Evolutionary conservation across 2,888 invertebrate species (phyloP).

Genomic region (Colostygia pectinataria): DNA sequence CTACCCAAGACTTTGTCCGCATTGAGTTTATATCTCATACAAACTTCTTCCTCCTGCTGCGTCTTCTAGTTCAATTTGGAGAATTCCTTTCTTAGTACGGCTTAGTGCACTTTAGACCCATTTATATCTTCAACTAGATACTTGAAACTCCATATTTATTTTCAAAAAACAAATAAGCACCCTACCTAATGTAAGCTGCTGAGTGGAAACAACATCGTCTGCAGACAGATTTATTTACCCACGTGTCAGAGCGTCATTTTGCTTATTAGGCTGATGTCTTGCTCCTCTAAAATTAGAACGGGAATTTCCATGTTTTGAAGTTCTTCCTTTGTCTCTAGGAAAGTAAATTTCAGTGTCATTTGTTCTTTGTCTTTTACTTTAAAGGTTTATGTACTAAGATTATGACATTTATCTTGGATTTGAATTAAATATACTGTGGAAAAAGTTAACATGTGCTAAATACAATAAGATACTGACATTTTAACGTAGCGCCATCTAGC

Average conservation of each 20-base stretch:
- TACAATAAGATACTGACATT: no score
- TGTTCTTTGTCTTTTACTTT: no score
- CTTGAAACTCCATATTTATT: slow-evolving; percentile 7
- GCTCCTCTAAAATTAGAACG: slow-evolving; percentile 11
- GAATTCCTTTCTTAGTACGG: no score
- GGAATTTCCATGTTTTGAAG: background rate
- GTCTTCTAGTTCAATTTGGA: no score
- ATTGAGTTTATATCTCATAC: no score
- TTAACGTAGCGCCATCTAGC: no score
- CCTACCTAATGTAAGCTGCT: slow-evolving; percentile 20
- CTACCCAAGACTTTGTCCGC: no score
- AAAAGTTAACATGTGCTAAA: no score
- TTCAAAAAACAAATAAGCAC: slow-evolving; percentile 7
- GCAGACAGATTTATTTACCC: slow-evolving; percentile 25
- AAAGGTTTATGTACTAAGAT: no score
- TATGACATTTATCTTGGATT: no score
- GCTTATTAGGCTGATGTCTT: slow-evolving; percentile 15
- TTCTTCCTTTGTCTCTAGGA: background rate
- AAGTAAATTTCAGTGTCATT: background rate
- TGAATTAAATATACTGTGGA: no score
- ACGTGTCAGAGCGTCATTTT: slow-evolving; percentile 18
- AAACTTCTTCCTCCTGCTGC: no score
- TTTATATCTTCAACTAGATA: background rate
- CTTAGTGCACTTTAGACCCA: background rate
- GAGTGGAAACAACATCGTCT: slow-evolving; percentile 17